Base-by-base conservation (phyloP, 2,113 vertebrate species). In the Saguinus imperator region DNA sequence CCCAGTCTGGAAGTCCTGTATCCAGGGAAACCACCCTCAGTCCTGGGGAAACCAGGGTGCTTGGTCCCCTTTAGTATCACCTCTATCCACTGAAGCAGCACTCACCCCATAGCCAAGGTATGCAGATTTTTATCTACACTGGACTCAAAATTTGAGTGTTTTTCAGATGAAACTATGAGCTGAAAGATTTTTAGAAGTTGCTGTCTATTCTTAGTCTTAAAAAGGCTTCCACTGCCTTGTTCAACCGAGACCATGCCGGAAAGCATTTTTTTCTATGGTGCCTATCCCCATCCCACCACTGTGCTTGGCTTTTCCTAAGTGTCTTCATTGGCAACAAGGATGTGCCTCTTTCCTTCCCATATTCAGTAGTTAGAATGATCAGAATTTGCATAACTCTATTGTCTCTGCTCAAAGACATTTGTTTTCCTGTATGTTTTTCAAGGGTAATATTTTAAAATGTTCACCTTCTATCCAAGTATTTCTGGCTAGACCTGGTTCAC, bases 61-160 rank as follows among this genome's bases (percentile, higher is more conserved):
- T 0, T 11, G n/a, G 43, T 50, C 35, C 50, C 6, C 6, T 8
- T 1, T 6, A 12, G 32, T 6, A 16, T 6, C 5, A 18, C 20
- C 16, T 20, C 35, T n/a, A 21, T 16, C 52, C 35, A 2, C 11
- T 3, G 52, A 12, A 73, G 12, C 21, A 45, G 48, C 2, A 8
- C 35, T 9, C 10, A 5, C 5, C 10, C 64, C 12, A 5, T 13
- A n/a, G 1, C 13, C 12, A 20, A 87, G 35, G 77, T 20, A 80
- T 1, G 20, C 6, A 35, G 0, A 4, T 73, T 66, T 91, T 86
- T 32, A 91, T 32, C 18, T 27, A 61, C 50, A 43, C 80, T 21
- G 27, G 58, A 17, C 23, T 72, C 50, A 27, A 40, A 73, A 27
- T 9, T 8, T 16, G 72, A 57, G 8, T 32, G 72, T 73, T 81